Evolutionary conservation across 2,797 vertebrate genomes (phyloP).

Genomic region (Halcyon leucocephala): DNA sequence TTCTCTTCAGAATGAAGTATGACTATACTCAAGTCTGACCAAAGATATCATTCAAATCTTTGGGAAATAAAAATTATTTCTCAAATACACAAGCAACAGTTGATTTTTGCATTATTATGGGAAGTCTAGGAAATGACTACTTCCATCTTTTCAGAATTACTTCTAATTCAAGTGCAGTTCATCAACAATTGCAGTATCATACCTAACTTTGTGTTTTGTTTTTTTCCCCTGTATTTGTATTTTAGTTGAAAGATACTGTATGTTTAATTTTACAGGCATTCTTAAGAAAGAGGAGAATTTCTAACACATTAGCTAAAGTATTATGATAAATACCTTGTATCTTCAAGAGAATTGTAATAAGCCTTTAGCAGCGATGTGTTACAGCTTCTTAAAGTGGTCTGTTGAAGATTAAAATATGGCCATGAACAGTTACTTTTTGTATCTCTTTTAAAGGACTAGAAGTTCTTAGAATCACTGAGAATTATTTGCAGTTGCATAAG

Average conservation of each 20-base stretch:
- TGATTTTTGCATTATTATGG: neutral
- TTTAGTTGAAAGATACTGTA: neutral
- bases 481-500: neutral
- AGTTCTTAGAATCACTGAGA: neutral
- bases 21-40: neutral
- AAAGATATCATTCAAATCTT: neutral
- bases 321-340: conserved; percentile 83
- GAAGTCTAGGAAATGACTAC: neutral
- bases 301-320: neutral
- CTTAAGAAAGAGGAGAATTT: conserved; percentile 4
- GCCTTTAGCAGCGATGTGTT: conserved; percentile 90
- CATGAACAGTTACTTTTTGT: neutral
- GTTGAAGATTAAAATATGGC: conserved; percentile 58
- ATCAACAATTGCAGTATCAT: neutral
- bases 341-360: conserved; percentile 89
- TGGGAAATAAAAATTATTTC: neutral
- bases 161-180: neutral
- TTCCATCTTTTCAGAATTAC: neutral
- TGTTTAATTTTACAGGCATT: neutral
- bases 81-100: neutral
- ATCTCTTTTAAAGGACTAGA: neutral
- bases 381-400: conserved; percentile 88
- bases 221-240: neutral
- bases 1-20: neutral
- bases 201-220: neutral